phyloP scores from a whole-genome alignment of 2,797 vertebrate species.

The Peromyscus attwateri region DNA sequence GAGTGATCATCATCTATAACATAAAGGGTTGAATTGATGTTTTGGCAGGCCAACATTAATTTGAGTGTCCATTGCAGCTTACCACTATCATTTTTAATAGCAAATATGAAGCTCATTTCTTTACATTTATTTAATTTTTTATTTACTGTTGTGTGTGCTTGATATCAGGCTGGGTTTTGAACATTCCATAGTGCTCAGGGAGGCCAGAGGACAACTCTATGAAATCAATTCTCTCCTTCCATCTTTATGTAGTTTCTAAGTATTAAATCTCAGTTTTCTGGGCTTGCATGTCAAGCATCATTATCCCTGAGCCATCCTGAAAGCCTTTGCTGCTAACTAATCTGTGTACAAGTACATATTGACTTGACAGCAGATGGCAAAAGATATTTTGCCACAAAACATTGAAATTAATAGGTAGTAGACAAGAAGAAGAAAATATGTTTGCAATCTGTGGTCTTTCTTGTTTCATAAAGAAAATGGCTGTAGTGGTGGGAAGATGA shows the following conservation, averaged over 20 bases:
- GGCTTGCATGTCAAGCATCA: not conserved
- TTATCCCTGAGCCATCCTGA: not conserved
- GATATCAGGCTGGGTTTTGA: not conserved
- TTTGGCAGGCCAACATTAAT: not conserved
- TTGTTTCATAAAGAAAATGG: not conserved
- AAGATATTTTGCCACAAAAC: not conserved
- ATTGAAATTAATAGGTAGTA: slow-evolving; percentile 57
- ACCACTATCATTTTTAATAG: not conserved
- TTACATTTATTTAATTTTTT: not conserved
- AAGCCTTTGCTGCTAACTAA: not conserved
- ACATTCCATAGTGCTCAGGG: not conserved
- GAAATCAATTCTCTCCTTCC: not conserved
- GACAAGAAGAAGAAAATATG: not conserved
- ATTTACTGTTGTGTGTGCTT: not conserved
- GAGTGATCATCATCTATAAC: not conserved
- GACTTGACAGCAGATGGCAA: not conserved
- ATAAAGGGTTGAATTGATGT: not conserved
- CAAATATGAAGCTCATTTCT: not conserved
- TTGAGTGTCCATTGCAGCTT: not conserved
- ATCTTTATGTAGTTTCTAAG: not conserved
- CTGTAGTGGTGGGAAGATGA: not conserved
- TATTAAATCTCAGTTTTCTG: not conserved
- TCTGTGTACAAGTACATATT: slow-evolving; percentile 18
- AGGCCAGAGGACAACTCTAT: not conserved
- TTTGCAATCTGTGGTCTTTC: not conserved